Base-by-base conservation (phyloP, 1,140 invertebrate genomes). In the Eupristina koningsbergeri region DNA sequence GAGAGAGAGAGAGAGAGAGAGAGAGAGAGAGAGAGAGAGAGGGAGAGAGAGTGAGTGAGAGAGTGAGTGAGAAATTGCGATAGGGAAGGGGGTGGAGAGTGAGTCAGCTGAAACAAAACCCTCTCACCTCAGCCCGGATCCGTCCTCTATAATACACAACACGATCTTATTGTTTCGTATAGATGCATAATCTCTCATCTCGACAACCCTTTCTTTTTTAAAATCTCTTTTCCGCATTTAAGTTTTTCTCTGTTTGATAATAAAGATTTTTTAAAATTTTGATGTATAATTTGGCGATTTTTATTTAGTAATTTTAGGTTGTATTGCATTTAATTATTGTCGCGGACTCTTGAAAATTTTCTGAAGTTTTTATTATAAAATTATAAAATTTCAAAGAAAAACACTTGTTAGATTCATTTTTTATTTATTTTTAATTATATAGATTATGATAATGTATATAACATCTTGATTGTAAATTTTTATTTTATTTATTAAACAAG, bases 51-150 rank as follows among this genome's bases (percentile, higher is more conserved):
- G 50, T 34, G 26, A 19, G 39, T 0, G 58, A 45, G 80, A 6
- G n/a, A 15, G 0, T 26, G 6, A 34, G 22, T 47, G 69, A 15
- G 47, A 41, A n/a, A n/a, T n/a, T n/a, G n/a, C n/a, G n/a, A n/a
- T n/a, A n/a, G n/a, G n/a, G n/a, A n/a, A n/a, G n/a, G n/a, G n/a
- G n/a, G n/a, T n/a, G n/a, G n/a, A n/a, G n/a, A n/a, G n/a, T n/a
- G n/a, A 17, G 50, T 63, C 41, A 50, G 58, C 41, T 47, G 45
- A 73, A 73, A 84, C 82, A 84, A 84, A 84, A 79, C 47, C 82
- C 76, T 79, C 82, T 84, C 45, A 26, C 79, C 50, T 78, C 19
- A 77, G 26, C 50, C 61, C 11, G 34, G 34, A 80, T 71, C 22
- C 39, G 45, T 29, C 11, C 13, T n/a, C 47, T 8, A 29, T 75